These are phyloP conservation scores for Altica lythri DNA, from an alignment of 2,888 invertebrate genomes.

Conservation along the genomic window DNA sequence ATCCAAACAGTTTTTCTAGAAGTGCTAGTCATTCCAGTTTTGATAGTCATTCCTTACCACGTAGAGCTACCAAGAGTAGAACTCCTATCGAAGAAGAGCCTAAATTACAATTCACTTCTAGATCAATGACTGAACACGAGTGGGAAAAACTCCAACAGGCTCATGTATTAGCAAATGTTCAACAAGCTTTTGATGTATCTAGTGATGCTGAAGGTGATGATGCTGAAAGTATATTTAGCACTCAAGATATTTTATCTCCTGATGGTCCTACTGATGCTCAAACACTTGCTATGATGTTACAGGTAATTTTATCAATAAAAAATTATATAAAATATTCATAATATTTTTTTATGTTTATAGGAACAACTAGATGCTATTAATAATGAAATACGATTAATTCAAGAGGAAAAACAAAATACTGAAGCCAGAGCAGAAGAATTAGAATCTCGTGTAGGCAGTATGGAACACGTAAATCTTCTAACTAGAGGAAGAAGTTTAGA, in stretches of 20 bases:
- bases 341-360: conserved; percentile 1
- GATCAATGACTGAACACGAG: conserved; percentile 70
- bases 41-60: conserved; percentile 74
- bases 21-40: conserved; percentile 80
- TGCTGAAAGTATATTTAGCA: conserved; percentile 76
- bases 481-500: conserved; percentile 73
- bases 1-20: conserved; percentile 66
- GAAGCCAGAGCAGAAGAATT: conserved; percentile 97
- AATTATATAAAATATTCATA: no score
- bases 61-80: conserved; percentile 64
- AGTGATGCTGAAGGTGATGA: conserved; percentile 82
- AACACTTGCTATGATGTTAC: conserved; percentile 96
- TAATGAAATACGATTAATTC: conserved; percentile 86
- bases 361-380: conserved; percentile 99
- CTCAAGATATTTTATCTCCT: conserved; percentile 74
- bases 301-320: no score
- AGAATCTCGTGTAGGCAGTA: conserved; percentile 93
- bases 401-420: conserved; percentile 76
- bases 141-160: conserved; percentile 94
- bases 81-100: conserved; percentile 68
- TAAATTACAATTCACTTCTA: conserved; percentile 58
- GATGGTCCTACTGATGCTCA: conserved; percentile 84
- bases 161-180: conserved; percentile 76
- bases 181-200: conserved; percentile 89
- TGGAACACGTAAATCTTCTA: conserved; percentile 91